A percentile compares a stretch with the other conserved stretches of the same genome.
Evolutionary conservation across 2,113 vertebrate species (phyloP).

Genomic region (Mustela nigripes): DNA sequence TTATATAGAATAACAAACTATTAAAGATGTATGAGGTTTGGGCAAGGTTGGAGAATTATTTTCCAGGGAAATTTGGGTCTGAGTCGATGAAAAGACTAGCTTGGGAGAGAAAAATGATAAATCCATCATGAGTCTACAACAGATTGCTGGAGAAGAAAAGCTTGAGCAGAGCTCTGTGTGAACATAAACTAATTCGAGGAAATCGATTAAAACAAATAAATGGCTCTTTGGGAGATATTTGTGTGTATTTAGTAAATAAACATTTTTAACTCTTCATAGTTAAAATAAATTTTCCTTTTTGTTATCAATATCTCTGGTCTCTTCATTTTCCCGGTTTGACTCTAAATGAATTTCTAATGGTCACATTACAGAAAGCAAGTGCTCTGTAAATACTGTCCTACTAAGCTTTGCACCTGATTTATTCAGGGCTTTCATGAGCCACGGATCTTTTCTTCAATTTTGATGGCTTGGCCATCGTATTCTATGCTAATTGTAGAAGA

Average conservation of each 20-base stretch:
- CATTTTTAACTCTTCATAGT: neutral
- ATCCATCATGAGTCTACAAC: neutral
- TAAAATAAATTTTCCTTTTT: slow-evolving; percentile 18
- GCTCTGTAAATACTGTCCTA: neutral
- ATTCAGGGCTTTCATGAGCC: neutral
- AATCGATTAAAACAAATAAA: neutral
- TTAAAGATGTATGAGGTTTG: neutral
- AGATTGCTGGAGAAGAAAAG: neutral
- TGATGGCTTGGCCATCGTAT: neutral
- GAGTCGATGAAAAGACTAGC: neutral
- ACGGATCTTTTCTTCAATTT: neutral
- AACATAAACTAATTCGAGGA: neutral
- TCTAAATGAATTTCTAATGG: neutral
- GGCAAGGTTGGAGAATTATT: neutral
- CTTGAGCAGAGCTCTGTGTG: neutral
- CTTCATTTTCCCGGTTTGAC: neutral
- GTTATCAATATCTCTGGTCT: neutral
- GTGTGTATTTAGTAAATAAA: slow-evolving; percentile 14
- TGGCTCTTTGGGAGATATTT: neutral
- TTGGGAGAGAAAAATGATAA: neutral
- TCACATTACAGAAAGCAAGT: neutral
- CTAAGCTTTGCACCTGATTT: neutral
- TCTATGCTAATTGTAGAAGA: slow-evolving; percentile 37
- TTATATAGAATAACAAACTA: neutral
- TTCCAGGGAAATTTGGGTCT: neutral